Conservation (phyloP, 2,113 vertebrate genomes). For the Amblyornis subalaris region DNA sequence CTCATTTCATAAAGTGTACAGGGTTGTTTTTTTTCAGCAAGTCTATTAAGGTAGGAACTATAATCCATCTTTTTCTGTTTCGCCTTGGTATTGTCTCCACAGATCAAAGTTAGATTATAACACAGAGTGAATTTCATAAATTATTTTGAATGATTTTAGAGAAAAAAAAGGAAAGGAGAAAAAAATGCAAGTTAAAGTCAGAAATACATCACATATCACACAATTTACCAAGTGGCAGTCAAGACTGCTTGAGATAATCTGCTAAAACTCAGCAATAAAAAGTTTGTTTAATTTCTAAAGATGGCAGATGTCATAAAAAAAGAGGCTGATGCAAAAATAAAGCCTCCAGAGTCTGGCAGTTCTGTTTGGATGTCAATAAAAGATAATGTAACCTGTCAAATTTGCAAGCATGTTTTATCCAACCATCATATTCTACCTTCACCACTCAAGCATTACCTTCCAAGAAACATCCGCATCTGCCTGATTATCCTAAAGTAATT, state of each 20-base stretch:
- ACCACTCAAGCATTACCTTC: slow-evolving; percentile 54
- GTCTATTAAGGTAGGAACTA: slow-evolving; percentile 38
- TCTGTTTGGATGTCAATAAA: slow-evolving; percentile 60
- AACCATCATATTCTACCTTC: slow-evolving; percentile 37
- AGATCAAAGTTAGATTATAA: slow-evolving; percentile 52
- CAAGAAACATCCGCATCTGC: slow-evolving; percentile 61
- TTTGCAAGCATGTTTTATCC: slow-evolving; percentile 55
- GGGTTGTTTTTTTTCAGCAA: background rate
- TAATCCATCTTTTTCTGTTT: slow-evolving; percentile 55
- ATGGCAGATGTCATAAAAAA: slow-evolving; percentile 53
- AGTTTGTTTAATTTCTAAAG: slow-evolving; percentile 60
- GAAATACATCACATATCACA: background rate
- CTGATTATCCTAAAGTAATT: slow-evolving; percentile 64
- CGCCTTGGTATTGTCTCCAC: background rate
- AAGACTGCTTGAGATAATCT: slow-evolving; percentile 30
- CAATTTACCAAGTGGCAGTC: slow-evolving; percentile 20
- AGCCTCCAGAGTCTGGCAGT: slow-evolving; percentile 45
- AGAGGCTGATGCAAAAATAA: slow-evolving; percentile 46
- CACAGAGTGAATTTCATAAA: slow-evolving; percentile 49
- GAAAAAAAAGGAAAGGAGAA: background rate
- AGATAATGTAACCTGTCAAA: slow-evolving; percentile 66
- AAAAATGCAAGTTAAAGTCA: slow-evolving; percentile 23
- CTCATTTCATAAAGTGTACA: slow-evolving; percentile 34
- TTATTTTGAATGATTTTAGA: slow-evolving; percentile 38
- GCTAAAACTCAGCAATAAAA: slow-evolving; percentile 46